Conservation (phyloP, 2,797 vertebrate genomes). For the Sebastes trivittatus region DNA sequence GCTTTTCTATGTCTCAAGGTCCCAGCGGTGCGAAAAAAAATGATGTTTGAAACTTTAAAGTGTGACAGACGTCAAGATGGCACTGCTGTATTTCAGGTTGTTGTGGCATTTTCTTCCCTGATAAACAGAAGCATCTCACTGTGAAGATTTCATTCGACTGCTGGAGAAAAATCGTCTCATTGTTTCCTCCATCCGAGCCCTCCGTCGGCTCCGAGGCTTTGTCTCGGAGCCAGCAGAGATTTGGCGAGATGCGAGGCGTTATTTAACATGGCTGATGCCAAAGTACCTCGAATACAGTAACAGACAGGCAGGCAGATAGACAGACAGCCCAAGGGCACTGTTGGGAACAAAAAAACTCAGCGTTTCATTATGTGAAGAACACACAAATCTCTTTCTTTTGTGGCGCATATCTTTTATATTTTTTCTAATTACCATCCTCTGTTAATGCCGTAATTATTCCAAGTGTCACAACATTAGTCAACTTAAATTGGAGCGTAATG, state of each 20-base stretch:
- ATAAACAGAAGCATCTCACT: background rate
- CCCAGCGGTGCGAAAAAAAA: background rate
- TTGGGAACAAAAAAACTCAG: slow-evolving; percentile 51
- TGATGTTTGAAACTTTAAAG: background rate
- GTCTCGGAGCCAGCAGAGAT: slow-evolving; percentile 62
- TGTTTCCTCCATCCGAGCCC: slow-evolving; percentile 37
- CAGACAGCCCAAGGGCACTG: slow-evolving; percentile 61
- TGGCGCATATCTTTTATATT: slow-evolving; percentile 59
- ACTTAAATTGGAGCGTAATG: slow-evolving; percentile 61
- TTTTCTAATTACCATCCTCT: slow-evolving; percentile 68
- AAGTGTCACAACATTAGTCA: slow-evolving; percentile 71
- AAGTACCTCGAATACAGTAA: slow-evolving; percentile 63
- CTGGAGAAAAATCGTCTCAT: slow-evolving; percentile 27
- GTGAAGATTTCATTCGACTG: slow-evolving; percentile 9
- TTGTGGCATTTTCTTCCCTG: background rate
- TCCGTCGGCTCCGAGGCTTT: slow-evolving; percentile 42
- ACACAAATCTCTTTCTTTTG: slow-evolving; percentile 41
- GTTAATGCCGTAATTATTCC: slow-evolving; percentile 68
- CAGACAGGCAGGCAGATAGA: slow-evolving; percentile 66
- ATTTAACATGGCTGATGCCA: slow-evolving; percentile 70
- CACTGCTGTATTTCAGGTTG: background rate
- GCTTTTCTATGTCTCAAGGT: slow-evolving; percentile 22
- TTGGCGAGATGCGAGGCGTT: slow-evolving; percentile 66
- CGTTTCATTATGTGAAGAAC: slow-evolving; percentile 55
- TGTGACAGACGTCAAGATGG: background rate